Percentiles rank a stretch among this genome's conserved stretches.
phyloP scores from a whole-genome alignment of 1,140 invertebrate genomes.

The Drosophila aff. region DNA sequence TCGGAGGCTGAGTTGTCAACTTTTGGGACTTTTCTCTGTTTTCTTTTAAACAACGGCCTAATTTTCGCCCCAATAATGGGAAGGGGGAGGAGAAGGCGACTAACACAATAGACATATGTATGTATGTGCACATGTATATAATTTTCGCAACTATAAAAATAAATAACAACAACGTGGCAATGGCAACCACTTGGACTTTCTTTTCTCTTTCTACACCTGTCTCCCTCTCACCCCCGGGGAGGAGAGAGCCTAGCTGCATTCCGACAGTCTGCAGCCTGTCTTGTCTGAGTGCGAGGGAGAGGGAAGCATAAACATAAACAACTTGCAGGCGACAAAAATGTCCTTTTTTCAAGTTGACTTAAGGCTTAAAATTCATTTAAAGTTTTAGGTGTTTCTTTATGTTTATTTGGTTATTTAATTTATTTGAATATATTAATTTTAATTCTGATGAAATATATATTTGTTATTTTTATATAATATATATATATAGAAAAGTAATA shows the following conservation, averaged over 20 bases:
- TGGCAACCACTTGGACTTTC: constrained; percentile 46
- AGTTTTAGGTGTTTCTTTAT: neutral
- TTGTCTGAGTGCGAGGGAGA: constrained; percentile 3
- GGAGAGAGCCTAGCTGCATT: constrained; percentile 11
- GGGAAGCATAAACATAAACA: constrained; percentile 16
- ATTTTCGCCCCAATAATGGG: neutral
- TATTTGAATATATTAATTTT: no score
- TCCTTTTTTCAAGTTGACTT: neutral
- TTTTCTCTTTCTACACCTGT: neutral
- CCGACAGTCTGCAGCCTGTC: constrained; percentile 22
- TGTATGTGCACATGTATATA: no score
- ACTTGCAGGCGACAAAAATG: neutral
- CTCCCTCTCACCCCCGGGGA: neutral
- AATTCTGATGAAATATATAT: no score
- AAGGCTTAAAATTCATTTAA: neutral
- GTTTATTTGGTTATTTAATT: neutral
- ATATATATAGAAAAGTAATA: neutral
- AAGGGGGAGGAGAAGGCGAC: constrained; percentile 3
- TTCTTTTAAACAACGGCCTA: constrained; percentile 16
- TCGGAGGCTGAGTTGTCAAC: constrained; percentile 29
- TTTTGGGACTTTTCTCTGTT: neutral
- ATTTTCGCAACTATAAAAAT: constrained; percentile 40
- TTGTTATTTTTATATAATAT: no score
- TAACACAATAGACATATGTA: constrained; percentile 11
- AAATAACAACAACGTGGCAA: constrained; percentile 65